phyloP scores from a whole-genome alignment of 2,797 vertebrate genomes.

The Avahi laniger region DNA sequence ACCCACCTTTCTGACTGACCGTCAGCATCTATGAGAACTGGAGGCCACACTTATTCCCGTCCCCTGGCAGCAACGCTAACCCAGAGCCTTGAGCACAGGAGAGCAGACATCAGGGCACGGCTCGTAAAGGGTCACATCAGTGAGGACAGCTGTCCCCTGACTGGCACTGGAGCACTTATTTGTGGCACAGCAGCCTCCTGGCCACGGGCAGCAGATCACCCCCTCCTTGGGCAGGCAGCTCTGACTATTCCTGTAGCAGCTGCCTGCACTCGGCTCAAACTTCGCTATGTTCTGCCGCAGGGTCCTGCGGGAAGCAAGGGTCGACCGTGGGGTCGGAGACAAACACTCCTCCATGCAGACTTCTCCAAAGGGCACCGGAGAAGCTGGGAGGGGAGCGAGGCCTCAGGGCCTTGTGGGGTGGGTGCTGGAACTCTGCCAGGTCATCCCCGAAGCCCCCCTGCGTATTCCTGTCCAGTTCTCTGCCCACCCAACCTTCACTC shows the following conservation, averaged over 20 bases:
- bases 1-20: not conserved
- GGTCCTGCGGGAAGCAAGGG: fast-evolving
- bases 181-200: too few species aligned
- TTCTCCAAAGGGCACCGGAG: not conserved
- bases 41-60: not conserved
- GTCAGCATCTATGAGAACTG: not conserved
- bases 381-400: not conserved
- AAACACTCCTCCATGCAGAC: fast-evolving
- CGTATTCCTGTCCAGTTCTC: not conserved
- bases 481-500: not conserved
- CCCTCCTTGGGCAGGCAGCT: too few species aligned
- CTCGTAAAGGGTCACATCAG: fast-evolving
- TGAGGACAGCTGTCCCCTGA: too few species aligned
- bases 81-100: too few species aligned
- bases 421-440: not conserved
- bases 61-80: not conserved
- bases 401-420: fast-evolving
- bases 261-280: not conserved
- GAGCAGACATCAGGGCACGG: not conserved
- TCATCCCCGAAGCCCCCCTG: fast-evolving
- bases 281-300: not conserved
- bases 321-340: not conserved
- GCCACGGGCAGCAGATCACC: not conserved
- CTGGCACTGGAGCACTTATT: not conserved
- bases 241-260: not conserved